These are phyloP conservation scores for Dorcus hopei DNA, from an alignment of 2,888 invertebrate species.

Conservation along the genomic window DNA sequence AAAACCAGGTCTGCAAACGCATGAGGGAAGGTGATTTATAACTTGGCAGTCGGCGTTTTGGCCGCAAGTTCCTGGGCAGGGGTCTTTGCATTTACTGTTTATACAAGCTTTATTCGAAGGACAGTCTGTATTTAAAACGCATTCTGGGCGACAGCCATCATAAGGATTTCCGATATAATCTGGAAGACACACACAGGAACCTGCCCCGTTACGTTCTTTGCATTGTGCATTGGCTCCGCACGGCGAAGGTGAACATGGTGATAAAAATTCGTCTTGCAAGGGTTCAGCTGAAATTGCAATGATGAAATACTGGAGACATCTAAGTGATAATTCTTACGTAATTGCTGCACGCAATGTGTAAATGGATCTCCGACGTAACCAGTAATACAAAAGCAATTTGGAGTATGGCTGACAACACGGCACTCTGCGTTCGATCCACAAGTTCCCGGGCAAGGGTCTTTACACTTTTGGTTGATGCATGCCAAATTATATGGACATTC, in stretches of 20 bases:
- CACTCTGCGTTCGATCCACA: constrained; percentile 74
- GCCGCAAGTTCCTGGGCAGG: constrained; percentile 75
- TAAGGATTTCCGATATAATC: constrained; percentile 76
- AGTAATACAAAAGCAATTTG: constrained; percentile 58
- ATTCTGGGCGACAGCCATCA: constrained; percentile 74
- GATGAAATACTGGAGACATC: constrained; percentile 33
- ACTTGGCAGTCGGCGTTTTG: constrained; percentile 69
- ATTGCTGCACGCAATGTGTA: constrained; percentile 52
- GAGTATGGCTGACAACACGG: constrained; percentile 70
- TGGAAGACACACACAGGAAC: constrained; percentile 65
- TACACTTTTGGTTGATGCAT: constrained; percentile 72
- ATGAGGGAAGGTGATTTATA: constrained; percentile 67
- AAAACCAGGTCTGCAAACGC: constrained; percentile 62
- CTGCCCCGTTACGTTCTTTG: constrained; percentile 62
- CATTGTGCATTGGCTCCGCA: constrained; percentile 69
- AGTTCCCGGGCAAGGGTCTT: constrained; percentile 67
- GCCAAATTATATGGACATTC: constrained; percentile 69
- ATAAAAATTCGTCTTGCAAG: constrained; percentile 50
- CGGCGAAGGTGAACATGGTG: constrained; percentile 64
- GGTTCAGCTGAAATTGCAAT: constrained; percentile 40
- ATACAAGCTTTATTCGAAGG: constrained; percentile 69
- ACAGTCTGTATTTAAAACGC: constrained; percentile 69
- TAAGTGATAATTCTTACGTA: constrained; percentile 22
- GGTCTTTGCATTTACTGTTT: constrained; percentile 70
- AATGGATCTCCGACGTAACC: constrained; percentile 72